These are phyloP conservation scores for Ochotona curzoniae DNA, from an alignment of 2,113 vertebrate genomes.

Conservation along the genomic window DNA sequence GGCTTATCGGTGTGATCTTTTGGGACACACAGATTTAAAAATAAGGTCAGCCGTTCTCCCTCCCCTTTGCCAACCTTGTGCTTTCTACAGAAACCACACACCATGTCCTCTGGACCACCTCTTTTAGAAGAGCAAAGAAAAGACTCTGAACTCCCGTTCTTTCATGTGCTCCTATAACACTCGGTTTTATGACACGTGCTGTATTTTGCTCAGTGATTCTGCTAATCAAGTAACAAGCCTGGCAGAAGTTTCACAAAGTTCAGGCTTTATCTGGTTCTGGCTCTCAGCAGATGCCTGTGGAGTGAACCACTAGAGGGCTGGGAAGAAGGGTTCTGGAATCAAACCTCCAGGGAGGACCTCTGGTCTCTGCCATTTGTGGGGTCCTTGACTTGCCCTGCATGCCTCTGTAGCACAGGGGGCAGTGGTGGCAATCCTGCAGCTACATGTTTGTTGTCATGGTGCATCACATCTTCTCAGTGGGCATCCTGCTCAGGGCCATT, in stretches of 20 bases:
- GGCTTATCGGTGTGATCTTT: not conserved
- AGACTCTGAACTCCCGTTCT: conserved; percentile 27
- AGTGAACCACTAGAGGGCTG: not conserved
- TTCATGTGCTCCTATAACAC: not conserved
- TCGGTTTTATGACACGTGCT: not conserved
- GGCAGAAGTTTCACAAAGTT: not conserved
- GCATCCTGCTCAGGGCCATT: not conserved
- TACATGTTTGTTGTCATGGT: rapidly evolving
- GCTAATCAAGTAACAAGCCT: conserved; percentile 2
- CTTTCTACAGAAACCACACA: not conserved
- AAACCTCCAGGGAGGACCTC: not conserved
- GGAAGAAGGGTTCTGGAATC: not conserved
- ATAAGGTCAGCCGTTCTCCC: not conserved
- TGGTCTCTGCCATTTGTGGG: not conserved
- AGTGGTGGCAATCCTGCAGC: not conserved
- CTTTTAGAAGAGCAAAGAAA: not conserved
- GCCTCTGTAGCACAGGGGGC: not conserved
- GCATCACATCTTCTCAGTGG: not conserved
- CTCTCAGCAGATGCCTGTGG: not conserved
- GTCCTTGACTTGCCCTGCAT: not conserved
- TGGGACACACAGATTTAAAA: not conserved
- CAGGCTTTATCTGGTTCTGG: not conserved
- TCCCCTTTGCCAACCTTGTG: not conserved
- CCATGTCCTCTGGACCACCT: not conserved
- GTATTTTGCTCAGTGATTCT: not conserved